Conservation (phyloP, 2,113 vertebrate species). For the Pteronura brasiliensis region DNA sequence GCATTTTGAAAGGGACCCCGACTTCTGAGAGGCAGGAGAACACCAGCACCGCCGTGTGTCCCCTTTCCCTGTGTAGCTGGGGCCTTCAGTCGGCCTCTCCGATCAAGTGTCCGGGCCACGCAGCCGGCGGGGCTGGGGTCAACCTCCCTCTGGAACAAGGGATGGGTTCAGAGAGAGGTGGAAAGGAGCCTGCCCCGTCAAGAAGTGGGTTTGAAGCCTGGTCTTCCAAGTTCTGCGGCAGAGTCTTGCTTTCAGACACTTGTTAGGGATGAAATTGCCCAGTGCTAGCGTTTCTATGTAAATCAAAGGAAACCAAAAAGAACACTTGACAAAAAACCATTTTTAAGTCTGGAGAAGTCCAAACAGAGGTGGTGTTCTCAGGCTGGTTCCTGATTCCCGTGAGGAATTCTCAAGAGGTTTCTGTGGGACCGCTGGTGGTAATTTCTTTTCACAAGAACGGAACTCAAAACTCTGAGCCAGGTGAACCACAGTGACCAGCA, state of each 20-base stretch:
- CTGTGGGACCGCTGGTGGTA: fast-evolving
- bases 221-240: background rate
- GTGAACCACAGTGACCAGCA: background rate
- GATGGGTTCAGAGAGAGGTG: background rate
- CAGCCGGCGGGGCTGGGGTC: fast-evolving
- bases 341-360: background rate
- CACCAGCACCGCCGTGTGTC: background rate
- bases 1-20: background rate
- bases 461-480: background rate
- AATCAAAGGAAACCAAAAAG: background rate
- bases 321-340: background rate
- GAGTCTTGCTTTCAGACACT: background rate
- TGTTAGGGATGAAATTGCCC: background rate
- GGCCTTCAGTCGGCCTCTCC: background rate
- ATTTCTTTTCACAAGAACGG: background rate
- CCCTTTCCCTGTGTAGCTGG: background rate
- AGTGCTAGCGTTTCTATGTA: background rate
- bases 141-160: background rate
- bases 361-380: background rate
- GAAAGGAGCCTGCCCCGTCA: background rate
- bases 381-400: background rate
- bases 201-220: background rate
- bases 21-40: background rate
- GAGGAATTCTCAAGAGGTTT: background rate
- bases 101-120: fast-evolving